Evolutionary conservation across 2,797 vertebrate genomes (phyloP).

Genomic region (Lithobates sylvaticus): DNA sequence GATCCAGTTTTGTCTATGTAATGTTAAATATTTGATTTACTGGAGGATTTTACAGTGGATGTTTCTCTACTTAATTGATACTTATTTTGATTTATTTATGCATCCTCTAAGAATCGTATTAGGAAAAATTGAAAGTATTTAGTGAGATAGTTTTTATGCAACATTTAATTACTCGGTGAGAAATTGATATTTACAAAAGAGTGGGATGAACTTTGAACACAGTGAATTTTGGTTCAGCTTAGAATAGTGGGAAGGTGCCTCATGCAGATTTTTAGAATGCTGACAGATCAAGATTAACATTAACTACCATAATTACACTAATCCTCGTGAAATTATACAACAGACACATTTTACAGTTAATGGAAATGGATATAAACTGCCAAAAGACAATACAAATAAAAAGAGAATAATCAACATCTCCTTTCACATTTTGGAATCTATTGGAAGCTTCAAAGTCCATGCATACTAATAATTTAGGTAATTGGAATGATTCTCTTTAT

Average conservation of each 20-base stretch:
- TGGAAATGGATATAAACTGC: not conserved
- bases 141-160: slow-evolving; percentile 28
- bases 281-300: not conserved
- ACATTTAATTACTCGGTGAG: slow-evolving; percentile 48
- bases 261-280: not conserved
- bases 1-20: slow-evolving; percentile 74
- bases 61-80: slow-evolving; percentile 57
- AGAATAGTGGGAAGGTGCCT: not conserved
- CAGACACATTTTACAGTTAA: not conserved
- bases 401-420: no score
- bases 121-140: slow-evolving; percentile 35
- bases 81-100: slow-evolving; percentile 56
- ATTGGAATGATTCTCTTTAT: no score
- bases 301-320: not conserved
- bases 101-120: slow-evolving; percentile 46
- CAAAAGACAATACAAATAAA: not conserved
- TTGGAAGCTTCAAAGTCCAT: no score
- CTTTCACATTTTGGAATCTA: no score
- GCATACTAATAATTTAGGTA: no score
- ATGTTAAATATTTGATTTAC: slow-evolving; percentile 76
- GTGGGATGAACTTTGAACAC: not conserved
- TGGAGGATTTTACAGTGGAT: slow-evolving; percentile 68
- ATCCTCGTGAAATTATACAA: not conserved
- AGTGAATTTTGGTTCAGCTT: not conserved
- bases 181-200: slow-evolving; percentile 35